Evolutionary conservation across 2,888 invertebrate genomes (phyloP).

Genomic region (Drosophila mimica): DNA sequence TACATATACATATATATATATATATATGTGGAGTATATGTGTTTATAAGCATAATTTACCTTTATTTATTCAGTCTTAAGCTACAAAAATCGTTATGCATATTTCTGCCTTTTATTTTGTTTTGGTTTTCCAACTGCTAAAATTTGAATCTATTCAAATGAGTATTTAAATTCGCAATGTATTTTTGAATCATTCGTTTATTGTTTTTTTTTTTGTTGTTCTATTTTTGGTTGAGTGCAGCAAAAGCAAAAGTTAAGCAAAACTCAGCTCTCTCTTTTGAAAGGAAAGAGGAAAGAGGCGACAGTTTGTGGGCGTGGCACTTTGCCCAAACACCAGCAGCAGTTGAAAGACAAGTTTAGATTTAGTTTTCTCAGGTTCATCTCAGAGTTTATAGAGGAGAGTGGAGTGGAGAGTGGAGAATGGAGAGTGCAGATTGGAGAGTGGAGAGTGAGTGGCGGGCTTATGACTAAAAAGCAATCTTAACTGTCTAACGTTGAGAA

Average conservation of each 20-base stretch:
- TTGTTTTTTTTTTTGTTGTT: conserved; percentile 3
- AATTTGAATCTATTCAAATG: conserved; percentile 73
- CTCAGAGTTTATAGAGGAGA: conserved; percentile 9
- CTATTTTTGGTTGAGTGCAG: conserved; percentile 42
- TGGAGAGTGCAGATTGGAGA: neutral
- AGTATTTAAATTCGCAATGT: conserved; percentile 74
- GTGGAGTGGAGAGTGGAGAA: neutral
- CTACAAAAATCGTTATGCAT: conserved; percentile 79
- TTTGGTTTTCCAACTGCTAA: conserved; percentile 33
- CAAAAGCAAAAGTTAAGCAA: conserved; percentile 36
- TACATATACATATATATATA: conserved; percentile 27
- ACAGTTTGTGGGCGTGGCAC: conserved; percentile 42
- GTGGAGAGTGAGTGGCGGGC: conserved; percentile 14
- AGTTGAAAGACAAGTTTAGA: conserved; percentile 21
- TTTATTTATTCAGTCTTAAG: conserved; percentile 82
- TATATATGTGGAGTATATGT: conserved; percentile 45
- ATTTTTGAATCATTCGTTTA: conserved; percentile 34
- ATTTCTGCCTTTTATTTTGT: conserved; percentile 55
- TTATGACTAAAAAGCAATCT: conserved; percentile 64
- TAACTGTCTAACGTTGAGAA: conserved; percentile 48
- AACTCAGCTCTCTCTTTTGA: conserved; percentile 2
- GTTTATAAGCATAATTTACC: conserved; percentile 69
- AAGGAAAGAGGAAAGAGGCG: conserved; percentile 24
- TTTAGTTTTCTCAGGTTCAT: neutral
- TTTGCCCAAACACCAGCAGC: conserved; percentile 20